Evolutionary conservation across 2,888 invertebrate genomes (phyloP).

Genomic region (Acanthococcus lagerstroemiae): DNA sequence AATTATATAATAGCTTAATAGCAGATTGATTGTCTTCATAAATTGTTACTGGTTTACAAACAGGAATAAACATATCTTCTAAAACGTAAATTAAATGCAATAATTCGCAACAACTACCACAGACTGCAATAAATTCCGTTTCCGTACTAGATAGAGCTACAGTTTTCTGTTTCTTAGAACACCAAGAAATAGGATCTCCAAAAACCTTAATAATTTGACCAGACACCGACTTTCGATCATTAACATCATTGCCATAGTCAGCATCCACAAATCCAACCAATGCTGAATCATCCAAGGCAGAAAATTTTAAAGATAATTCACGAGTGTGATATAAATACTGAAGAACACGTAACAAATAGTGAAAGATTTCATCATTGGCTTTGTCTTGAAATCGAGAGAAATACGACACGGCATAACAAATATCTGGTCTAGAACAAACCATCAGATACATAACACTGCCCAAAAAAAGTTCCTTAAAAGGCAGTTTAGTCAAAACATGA

Average conservation of each 20-base stretch:
- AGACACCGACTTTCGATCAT: constrained; percentile 12
- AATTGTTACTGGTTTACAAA: background rate
- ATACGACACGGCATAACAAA: constrained; percentile 6
- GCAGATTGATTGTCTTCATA: constrained; percentile 1
- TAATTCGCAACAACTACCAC: background rate
- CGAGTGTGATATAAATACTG: background rate
- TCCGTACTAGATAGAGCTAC: constrained; percentile 1
- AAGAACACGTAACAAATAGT: background rate
- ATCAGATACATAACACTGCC: constrained; percentile 6
- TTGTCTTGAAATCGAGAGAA: background rate
- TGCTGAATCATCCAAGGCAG: background rate
- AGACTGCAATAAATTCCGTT: background rate
- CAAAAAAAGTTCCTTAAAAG: background rate
- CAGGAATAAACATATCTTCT: background rate
- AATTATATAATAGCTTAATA: background rate
- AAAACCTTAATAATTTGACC: constrained; percentile 3
- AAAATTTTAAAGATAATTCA: background rate
- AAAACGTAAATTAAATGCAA: background rate
- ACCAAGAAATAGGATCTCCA: constrained; percentile 1
- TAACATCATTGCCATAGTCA: background rate
- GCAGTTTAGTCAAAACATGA: background rate
- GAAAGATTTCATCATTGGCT: background rate
- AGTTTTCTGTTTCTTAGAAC: background rate
- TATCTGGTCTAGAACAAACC: constrained; percentile 5
- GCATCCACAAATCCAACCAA: background rate